Evolutionary conservation across 53 echinoderm and acorn worm genomes (phyloP).

Genomic region (Holothuria leucospilota): DNA sequence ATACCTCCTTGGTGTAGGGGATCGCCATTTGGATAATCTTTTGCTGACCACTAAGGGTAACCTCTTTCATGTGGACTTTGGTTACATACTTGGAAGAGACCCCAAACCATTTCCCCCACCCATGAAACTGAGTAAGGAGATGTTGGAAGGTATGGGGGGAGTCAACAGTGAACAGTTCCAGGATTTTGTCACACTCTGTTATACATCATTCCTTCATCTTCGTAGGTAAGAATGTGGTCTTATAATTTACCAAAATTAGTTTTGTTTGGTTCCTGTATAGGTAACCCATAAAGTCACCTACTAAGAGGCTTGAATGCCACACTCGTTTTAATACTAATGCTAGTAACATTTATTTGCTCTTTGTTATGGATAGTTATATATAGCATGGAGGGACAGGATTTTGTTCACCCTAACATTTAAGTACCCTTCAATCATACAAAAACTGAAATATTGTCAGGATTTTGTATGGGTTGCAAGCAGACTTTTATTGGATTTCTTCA

Average conservation of each 20-base stretch:
- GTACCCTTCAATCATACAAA: too few relatives aligned
- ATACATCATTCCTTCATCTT: slow-evolving; percentile 95
- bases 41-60: slow-evolving; percentile 86
- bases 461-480: too few relatives aligned
- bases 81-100: slow-evolving; percentile 93
- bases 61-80: slow-evolving; percentile 99
- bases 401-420: too few relatives aligned
- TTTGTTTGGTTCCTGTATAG: not conserved
- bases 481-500: too few relatives aligned
- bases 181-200: slow-evolving; percentile 95
- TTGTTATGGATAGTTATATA: too few relatives aligned
- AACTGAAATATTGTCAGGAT: too few relatives aligned
- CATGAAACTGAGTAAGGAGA: slow-evolving; percentile 96
- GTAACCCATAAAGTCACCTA: not conserved
- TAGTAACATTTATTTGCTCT: not conserved
- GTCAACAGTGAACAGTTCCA: slow-evolving; percentile 94
- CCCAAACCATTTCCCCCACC: slow-evolving; percentile 95
- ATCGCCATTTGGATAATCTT: slow-evolving; percentile 97
- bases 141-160: slow-evolving; percentile 99
- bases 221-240: slow-evolving; percentile 71
- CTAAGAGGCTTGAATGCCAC: too few relatives aligned
- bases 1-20: slow-evolving; percentile 98
- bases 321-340: not conserved
- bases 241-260: not conserved
- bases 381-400: too few relatives aligned